These are phyloP conservation scores for Magallana gigas DNA, from an alignment of 1,140 invertebrate genomes.

Conservation along the genomic window DNA sequence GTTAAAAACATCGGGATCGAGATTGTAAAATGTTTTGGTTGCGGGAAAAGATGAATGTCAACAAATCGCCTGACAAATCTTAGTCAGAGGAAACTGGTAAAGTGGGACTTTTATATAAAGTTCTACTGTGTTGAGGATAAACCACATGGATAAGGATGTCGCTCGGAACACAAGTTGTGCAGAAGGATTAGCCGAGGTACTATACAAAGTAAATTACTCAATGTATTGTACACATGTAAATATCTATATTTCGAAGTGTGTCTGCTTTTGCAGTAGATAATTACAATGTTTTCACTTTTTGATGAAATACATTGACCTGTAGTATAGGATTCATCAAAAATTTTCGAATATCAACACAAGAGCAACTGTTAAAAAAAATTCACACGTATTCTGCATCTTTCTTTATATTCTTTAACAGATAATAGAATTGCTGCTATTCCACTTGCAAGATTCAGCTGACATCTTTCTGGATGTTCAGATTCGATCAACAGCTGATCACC, in stretches of 20 bases:
- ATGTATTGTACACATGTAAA: too few species aligned
- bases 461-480: neutral
- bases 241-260: too few species aligned
- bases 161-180: neutral
- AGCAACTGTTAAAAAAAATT: too few species aligned
- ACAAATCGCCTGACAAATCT: neutral
- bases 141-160: neutral
- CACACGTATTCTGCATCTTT: too few species aligned
- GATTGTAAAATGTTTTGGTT: neutral
- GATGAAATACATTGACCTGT: too few species aligned
- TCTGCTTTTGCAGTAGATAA: too few species aligned
- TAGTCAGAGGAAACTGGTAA: neutral
- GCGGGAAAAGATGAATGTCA: slow-evolving; percentile 24
- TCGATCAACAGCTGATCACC: neutral
- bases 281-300: too few species aligned
- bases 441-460: neutral
- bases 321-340: too few species aligned
- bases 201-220: too few species aligned
- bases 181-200: neutral
- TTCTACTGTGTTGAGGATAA: too few species aligned
- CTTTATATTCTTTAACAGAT: neutral
- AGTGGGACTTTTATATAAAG: neutral
- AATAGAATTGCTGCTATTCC: neutral
- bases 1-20: neutral
- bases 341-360: too few species aligned